Base-by-base conservation (phyloP, 1,140 invertebrate genomes). In the Triops cancriformis region DNA sequence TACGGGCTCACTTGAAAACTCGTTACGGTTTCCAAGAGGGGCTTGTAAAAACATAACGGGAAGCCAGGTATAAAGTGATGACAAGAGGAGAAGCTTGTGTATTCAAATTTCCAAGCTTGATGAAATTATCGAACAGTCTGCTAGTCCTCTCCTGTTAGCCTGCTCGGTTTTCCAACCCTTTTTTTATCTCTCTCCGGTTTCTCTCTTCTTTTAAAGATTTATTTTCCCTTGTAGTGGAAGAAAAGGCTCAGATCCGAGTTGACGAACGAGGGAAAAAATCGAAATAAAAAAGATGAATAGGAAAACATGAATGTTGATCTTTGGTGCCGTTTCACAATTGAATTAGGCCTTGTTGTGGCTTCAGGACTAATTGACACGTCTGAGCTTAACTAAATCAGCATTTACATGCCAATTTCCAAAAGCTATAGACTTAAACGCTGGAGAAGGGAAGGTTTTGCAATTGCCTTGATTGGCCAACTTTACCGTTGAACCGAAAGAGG, bases 41-140 rank as follows among this genome's bases (percentile, higher is more conserved):
- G 51, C 51, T 64, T 64, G 10, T 64, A 23, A 64, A 64, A 64
- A 14, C 51, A 37, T 4, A 37, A 64, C 51, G 2, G 18, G 6
- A 64, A 64, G 51, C 23, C 51, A n/a, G 51, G 18, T 64, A 64
- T 64, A 64, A 23, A 64, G 51, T 64, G 51, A 18, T n/a, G 51
- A 23, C 14, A 64, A 14, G 51, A 23, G 51, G 51, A n/a, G n/a
- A 18, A n/a, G 14, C 18, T n/a, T 64, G 51, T 64, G n/a, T 64
- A 64, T 64, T 64, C 51, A 64, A 64, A 64, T 64, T 64, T 64
- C 23, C 51, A 64, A 64, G 51, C 51, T 64, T 64, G 51, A 64
- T 64, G 51, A 64, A 64, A 18, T 64, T 23, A 64, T 64, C 51
- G 51, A 64, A 64, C 51, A 64, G 51, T 23, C 51, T 64, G 51